Conservation (phyloP, 2,113 vertebrate genomes). For the Seriola aureovittata region DNA sequence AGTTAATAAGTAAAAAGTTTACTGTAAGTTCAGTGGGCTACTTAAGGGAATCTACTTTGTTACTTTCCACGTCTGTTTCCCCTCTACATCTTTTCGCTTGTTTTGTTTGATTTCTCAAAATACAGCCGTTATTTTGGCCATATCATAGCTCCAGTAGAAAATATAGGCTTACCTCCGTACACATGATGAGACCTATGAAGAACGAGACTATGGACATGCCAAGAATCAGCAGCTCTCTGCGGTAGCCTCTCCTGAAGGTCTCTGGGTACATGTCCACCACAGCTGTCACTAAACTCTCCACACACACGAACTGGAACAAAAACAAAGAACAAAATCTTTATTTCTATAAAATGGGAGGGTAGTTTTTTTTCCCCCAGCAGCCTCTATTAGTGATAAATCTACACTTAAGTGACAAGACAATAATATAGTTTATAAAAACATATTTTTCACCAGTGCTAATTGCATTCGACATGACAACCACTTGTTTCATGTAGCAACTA, state of each 20-base stretch:
- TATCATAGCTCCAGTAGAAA: too few relatives aligned
- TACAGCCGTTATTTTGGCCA: too few relatives aligned
- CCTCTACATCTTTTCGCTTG: too few relatives aligned
- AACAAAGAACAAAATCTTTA: background rate
- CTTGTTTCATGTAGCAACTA: too few relatives aligned
- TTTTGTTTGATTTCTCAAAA: too few relatives aligned
- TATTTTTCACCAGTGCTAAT: background rate
- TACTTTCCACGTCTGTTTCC: too few relatives aligned
- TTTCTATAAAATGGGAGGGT: background rate
- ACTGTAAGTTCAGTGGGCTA: too few relatives aligned
- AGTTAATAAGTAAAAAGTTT: too few relatives aligned
- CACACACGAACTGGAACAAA: slow-evolving; percentile 92
- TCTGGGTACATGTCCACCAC: slow-evolving; percentile 98
- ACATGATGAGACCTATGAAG: slow-evolving; percentile 94
- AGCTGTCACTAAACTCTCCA: slow-evolving; percentile 97
- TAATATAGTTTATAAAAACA: background rate
- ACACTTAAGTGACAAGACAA: background rate
- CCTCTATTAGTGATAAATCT: background rate
- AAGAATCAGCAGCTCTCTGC: slow-evolving; percentile 94
- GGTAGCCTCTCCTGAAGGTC: slow-evolving; percentile 94
- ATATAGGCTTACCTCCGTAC: slow-evolving; percentile 89
- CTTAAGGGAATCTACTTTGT: too few relatives aligned
- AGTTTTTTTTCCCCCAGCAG: too few relatives aligned
- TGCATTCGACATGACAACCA: background rate
- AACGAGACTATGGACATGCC: slow-evolving; percentile 92